Evolutionary conservation across 2,888 invertebrate genomes (phyloP).

Genomic region (Lasioglossum morio): DNA sequence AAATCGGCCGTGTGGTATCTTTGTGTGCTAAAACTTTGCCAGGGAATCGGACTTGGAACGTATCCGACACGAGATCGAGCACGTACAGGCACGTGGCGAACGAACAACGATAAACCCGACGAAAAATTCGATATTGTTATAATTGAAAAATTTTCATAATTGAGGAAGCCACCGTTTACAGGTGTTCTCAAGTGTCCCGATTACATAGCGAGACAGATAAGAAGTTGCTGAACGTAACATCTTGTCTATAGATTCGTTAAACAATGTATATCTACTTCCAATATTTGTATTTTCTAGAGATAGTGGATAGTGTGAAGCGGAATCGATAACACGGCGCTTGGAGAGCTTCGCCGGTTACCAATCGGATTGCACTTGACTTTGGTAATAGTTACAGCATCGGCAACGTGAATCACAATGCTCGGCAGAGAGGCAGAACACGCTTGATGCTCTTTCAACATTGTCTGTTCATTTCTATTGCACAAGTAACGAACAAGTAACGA

Average conservation of each 20-base stretch:
- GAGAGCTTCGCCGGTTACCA: slow-evolving; percentile 3
- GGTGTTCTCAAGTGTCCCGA: not conserved
- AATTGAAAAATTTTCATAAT: not conserved
- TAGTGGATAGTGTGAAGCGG: not conserved
- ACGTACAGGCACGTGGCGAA: slow-evolving; percentile 41
- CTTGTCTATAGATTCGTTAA: not conserved
- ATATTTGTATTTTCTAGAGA: not conserved
- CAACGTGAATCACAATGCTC: not conserved
- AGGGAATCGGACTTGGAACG: slow-evolving; percentile 40
- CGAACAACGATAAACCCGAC: not conserved
- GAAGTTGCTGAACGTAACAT: not conserved
- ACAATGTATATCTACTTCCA: not conserved
- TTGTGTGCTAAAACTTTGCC: slow-evolving; percentile 33
- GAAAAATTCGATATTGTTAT: not conserved
- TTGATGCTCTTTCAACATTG: not conserved
- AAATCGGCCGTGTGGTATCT: not conserved
- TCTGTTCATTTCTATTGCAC: not conserved
- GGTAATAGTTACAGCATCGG: not conserved
- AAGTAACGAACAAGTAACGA: not conserved
- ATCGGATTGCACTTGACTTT: slow-evolving; percentile 15
- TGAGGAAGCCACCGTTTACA: no score
- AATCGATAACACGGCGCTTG: slow-evolving; percentile 29
- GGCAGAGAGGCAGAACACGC: not conserved
- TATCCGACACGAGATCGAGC: slow-evolving; percentile 52
- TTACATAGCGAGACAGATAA: slow-evolving; percentile 14